These are phyloP conservation scores for Kryphioiulus occultus DNA, from an alignment of 2,888 invertebrate species.

Conservation along the genomic window DNA sequence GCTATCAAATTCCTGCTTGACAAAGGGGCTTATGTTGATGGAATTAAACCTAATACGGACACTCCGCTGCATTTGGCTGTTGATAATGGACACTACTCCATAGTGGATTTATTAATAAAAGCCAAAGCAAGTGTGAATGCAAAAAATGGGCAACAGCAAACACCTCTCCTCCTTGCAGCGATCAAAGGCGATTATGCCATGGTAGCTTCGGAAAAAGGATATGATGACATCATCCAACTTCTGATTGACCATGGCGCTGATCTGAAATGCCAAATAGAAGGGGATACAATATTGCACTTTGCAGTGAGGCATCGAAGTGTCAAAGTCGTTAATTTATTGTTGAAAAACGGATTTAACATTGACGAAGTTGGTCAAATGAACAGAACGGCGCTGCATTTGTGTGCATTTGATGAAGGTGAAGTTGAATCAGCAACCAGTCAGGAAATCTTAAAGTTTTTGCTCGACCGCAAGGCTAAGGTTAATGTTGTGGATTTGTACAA, in stretches of 20 bases:
- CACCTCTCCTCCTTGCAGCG: background rate
- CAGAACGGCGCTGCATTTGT: background rate
- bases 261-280: background rate
- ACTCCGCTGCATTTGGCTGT: conserved; percentile 42
- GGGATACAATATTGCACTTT: background rate
- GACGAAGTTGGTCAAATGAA: background rate
- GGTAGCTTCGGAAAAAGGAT: background rate
- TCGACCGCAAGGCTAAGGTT: background rate
- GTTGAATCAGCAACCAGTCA: no score
- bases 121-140: conserved; percentile 15
- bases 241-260: background rate
- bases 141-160: background rate
- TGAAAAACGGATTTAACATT: conserved; percentile 24
- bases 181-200: background rate
- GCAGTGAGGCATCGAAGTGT: background rate
- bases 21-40: conserved; percentile 67
- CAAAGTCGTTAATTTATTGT: background rate
- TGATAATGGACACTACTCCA: background rate
- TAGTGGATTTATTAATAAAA: background rate
- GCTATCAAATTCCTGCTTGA: conserved; percentile 57
- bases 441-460: background rate
- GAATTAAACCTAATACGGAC: conserved; percentile 66
- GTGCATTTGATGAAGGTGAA: no score
- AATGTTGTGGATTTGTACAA: background rate
- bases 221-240: background rate